These are phyloP conservation scores for Papilio aristodemus DNA, from an alignment of 1,140 invertebrate species.

Conservation along the genomic window DNA sequence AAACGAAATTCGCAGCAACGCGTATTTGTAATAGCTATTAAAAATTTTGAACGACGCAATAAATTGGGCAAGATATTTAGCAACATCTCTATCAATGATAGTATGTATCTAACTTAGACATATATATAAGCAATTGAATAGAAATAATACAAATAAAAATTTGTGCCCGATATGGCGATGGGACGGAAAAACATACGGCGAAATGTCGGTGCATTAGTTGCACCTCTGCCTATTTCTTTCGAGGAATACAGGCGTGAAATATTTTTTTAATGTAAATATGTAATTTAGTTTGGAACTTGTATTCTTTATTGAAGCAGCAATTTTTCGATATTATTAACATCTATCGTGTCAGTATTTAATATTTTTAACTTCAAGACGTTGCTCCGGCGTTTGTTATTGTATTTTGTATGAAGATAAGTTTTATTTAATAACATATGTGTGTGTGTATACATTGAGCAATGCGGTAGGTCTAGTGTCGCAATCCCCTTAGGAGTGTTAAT, in stretches of 20 bases:
- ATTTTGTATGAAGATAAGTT: background rate
- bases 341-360: background rate
- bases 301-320: too few species aligned
- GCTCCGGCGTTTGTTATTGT: background rate
- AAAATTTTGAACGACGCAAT: background rate
- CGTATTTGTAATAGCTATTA: constrained; percentile 10
- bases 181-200: too few species aligned
- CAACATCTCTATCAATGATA: background rate
- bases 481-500: constrained; percentile 2
- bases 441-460: background rate
- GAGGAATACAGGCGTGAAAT: too few species aligned
- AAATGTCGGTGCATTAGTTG: too few species aligned
- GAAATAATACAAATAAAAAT: too few species aligned
- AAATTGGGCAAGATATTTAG: background rate
- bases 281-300: too few species aligned
- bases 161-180: too few species aligned
- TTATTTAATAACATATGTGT: background rate
- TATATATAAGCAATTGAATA: too few species aligned
- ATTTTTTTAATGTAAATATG: too few species aligned
- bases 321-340: too few species aligned
- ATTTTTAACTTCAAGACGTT: constrained; percentile 12
- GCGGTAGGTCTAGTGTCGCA: background rate
- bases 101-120: background rate
- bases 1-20: background rate
- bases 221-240: too few species aligned